Conservation (phyloP, 2,888 invertebrate genomes). For the Lasioglossum lativentre region DNA sequence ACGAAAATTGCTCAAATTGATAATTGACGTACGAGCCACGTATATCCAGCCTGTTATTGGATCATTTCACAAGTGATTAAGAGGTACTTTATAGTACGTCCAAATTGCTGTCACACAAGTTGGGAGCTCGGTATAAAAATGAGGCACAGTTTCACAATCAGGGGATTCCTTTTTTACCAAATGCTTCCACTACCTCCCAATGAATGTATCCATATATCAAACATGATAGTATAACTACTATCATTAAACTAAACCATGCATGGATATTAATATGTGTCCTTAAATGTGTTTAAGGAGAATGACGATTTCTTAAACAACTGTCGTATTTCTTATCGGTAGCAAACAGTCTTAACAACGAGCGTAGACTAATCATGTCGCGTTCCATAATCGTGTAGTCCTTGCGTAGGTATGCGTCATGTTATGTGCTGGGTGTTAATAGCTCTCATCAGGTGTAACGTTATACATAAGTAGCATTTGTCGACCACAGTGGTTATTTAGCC, state of each 20-base stretch:
- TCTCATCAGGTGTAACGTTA: conserved; percentile 78
- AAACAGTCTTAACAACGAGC: conserved; percentile 84
- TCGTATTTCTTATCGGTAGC: conserved; percentile 82
- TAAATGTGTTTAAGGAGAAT: conserved; percentile 79
- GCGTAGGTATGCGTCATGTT: conserved; percentile 83
- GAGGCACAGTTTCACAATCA: conserved; percentile 84
- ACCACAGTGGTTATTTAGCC: conserved; percentile 79
- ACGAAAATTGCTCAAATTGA: conserved; percentile 74
- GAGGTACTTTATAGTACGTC: conserved; percentile 66
- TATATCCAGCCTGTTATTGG: conserved; percentile 73
- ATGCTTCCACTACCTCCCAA: conserved; percentile 82
- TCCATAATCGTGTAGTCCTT: conserved; percentile 82
- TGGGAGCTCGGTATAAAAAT: conserved; percentile 82
- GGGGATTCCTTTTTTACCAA: conserved; percentile 77
- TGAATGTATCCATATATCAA: conserved; percentile 82
- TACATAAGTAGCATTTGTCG: conserved; percentile 69
- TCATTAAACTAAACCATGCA: conserved; percentile 84
- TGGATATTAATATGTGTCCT: conserved; percentile 83
- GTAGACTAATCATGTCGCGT: conserved; percentile 83
- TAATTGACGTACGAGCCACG: conserved; percentile 77
- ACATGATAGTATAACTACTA: conserved; percentile 78
- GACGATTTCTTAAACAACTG: conserved; percentile 79
- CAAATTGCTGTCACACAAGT: conserved; percentile 75
- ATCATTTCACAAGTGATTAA: conserved; percentile 71
- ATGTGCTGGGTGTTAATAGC: conserved; percentile 80